Base-by-base conservation (phyloP, 2,113 vertebrate species). In the Hippocampus barbouri region DNA sequence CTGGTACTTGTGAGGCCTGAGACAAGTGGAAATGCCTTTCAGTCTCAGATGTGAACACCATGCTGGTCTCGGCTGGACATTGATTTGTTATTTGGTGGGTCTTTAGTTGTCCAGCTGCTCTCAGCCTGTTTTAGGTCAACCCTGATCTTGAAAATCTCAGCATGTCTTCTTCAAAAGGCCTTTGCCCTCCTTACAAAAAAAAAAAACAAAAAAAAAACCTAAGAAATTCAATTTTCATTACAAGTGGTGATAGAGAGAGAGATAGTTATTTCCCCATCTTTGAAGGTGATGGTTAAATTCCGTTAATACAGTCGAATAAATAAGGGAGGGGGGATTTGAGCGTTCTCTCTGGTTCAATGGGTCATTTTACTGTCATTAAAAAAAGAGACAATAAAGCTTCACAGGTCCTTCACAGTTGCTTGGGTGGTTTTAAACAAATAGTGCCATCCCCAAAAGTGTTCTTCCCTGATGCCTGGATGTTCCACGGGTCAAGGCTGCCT, bases 91-190 rank as follows among this genome's bases (percentile, higher is more conserved):
- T 70, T 40, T 53, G 68, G 67, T 65, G 75, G 21, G 66, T 70
- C 0, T 12, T 77, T 66, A 65, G 63, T 76, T 79, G 68, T 85
- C 67, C 85, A 85, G 85, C 83, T 88, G 86, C 72, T 66, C 43
- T 70, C 72, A 69, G 79, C 23, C 75, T 57, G 41, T 63, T 59
- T 53, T 49, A 76, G 54, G 49, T 81, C 79, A 80, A 61, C 57
- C 38, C 43, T 64, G 54, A 76, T 56, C 45, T 71, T 73, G 27
- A 23, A 69, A 30, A 54, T 70, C 56, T 71, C 64, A 85, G 70
- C 68, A 71, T 49, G 41, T 63, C 53, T 38, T 69, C 41, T 14
- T 71, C 27, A 65, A 23, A 45, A 11, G 77, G 38, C 67, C 41
- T 74, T 75, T 79, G 43, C 53, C 67, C 54, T 64, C 68, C 20